Percentiles rank a stretch among this genome's conserved stretches.
Conservation (phyloP, 2,797 vertebrate species). For the Borostomias antarcticus region DNA sequence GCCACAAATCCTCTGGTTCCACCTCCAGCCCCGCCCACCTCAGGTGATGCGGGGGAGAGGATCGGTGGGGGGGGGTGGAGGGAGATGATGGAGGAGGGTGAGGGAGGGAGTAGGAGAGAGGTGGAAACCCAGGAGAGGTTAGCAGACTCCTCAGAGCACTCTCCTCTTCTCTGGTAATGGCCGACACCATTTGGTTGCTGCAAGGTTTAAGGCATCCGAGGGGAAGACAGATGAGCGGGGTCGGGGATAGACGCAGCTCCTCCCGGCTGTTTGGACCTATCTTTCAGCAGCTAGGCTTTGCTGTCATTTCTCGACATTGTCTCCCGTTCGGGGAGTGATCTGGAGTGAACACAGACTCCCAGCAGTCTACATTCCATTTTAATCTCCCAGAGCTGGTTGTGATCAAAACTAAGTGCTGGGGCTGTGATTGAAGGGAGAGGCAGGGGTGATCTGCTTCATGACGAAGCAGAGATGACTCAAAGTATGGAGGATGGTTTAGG, state of each 20-base stretch:
- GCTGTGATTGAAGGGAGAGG: not conserved
- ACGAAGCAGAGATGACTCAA: not conserved
- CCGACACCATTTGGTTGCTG: not conserved
- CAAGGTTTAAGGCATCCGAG: conserved; percentile 12
- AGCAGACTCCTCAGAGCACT: not conserved
- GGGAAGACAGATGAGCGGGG: conserved; percentile 29
- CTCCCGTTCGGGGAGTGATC: not conserved
- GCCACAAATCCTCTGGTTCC: not conserved
- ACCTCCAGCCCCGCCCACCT: not conserved
- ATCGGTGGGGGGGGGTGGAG: conserved; percentile 13
- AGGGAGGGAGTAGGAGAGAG: conserved; percentile 12
- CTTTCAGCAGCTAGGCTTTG: not conserved
- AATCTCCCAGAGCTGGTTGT: not conserved
- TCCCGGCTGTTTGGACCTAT: conserved; percentile 15
- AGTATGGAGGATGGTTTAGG: conserved; percentile 10
- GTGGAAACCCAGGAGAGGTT: conserved; percentile 31
- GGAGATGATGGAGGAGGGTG: conserved; percentile 6
- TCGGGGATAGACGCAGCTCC: not conserved
- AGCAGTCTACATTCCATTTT: conserved; percentile 1
- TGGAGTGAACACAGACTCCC: conserved; percentile 7
- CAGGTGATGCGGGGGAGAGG: conserved; percentile 15
- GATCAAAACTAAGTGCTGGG: not conserved
- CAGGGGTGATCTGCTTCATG: not conserved
- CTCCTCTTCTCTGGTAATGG: not conserved
- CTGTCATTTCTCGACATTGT: not conserved